phyloP scores from a whole-genome alignment of 2,888 invertebrate genomes.

The Brachyopa scutellaris region DNA sequence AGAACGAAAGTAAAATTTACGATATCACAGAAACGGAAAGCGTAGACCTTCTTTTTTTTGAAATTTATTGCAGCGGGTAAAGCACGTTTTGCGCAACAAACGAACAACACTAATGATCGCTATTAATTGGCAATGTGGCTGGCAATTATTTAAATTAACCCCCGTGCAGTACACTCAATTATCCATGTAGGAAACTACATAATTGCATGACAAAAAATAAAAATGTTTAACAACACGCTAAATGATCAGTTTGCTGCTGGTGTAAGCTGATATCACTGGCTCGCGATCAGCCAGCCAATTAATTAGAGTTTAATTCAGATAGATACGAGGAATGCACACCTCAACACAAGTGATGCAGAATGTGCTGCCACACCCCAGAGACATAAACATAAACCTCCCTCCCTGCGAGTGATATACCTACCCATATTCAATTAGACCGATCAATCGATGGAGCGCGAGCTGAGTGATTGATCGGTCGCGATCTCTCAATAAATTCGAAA shows the following conservation, averaged over 20 bases:
- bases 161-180: conserved; percentile 50
- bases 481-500: conserved; percentile 59
- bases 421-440: conserved; percentile 50
- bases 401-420: neutral
- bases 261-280: conserved; percentile 38
- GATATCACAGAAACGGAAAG: conserved; percentile 23
- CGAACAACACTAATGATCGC: conserved; percentile 53
- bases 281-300: conserved; percentile 49
- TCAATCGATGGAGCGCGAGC: conserved; percentile 37
- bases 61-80: too few species aligned
- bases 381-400: conserved; percentile 18
- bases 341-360: conserved; percentile 10
- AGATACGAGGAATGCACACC: conserved; percentile 16
- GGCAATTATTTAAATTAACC: conserved; percentile 70
- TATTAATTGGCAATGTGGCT: conserved; percentile 68
- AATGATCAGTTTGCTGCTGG: conserved; percentile 54
- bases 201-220: conserved; percentile 44
- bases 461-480: conserved; percentile 62
- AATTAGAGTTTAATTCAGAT: conserved; percentile 60
- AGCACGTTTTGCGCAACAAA: conserved; percentile 61
- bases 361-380: conserved; percentile 50
- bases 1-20: conserved; percentile 61
- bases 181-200: conserved; percentile 30
- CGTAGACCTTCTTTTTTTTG: too few species aligned
- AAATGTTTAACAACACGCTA: conserved; percentile 54